phyloP scores from a whole-genome alignment of 2,888 invertebrate species.

The Eristalis pertinax region DNA sequence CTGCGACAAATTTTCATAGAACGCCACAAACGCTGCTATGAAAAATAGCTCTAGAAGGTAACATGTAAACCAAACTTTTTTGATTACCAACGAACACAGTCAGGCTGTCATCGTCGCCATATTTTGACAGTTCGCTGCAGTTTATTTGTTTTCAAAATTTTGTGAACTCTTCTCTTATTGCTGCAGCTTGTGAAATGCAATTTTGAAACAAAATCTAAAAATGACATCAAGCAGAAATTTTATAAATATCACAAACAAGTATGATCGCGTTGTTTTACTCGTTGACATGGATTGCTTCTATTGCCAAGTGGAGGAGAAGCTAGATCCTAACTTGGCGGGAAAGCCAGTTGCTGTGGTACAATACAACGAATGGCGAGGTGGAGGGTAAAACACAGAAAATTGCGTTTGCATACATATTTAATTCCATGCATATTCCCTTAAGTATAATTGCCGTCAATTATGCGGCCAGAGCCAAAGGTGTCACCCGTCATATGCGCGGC shows the following conservation, averaged over 20 bases:
- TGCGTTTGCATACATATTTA: neutral
- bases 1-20: too few species aligned
- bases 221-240: conserved; percentile 73
- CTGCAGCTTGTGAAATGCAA: neutral
- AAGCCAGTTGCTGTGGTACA: conserved; percentile 98
- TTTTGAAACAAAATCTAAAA: conserved; percentile 4
- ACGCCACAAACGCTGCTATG: too few species aligned
- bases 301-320: conserved; percentile 97
- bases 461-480: conserved; percentile 94
- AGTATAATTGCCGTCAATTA: conserved; percentile 99
- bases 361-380: conserved; percentile 95
- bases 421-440: conserved; percentile 66
- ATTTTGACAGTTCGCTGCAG: neutral
- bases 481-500: conserved; percentile 94
- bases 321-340: conserved; percentile 90
- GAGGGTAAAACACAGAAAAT: conserved; percentile 86
- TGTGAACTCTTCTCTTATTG: neutral
- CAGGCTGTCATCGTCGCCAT: too few species aligned
- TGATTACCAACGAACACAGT: too few species aligned
- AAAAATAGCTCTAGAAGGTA: too few species aligned
- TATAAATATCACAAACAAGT: conserved; percentile 78
- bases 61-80: too few species aligned
- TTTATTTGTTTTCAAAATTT: conserved; percentile 10
- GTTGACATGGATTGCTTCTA: conserved; percentile 99
- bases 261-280: conserved; percentile 89